Evolutionary conservation across 2,888 invertebrate species (phyloP).

Genomic region (Branchellion lobata): DNA sequence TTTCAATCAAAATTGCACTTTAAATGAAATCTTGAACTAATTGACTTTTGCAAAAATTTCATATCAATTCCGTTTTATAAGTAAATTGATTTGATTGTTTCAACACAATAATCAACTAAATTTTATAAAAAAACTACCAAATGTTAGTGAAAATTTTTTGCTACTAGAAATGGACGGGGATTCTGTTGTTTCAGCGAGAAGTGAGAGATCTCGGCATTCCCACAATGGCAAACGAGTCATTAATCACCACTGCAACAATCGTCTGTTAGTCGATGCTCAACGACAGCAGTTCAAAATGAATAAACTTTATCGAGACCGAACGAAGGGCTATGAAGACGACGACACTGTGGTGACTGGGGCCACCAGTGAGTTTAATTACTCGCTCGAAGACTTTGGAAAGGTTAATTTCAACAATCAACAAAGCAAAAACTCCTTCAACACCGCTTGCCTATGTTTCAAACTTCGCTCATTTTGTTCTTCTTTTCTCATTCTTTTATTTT

Average conservation of each 20-base stretch:
- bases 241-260: constrained; percentile 53
- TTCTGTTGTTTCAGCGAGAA: constrained; percentile 79
- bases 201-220: constrained; percentile 79
- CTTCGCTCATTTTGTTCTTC: constrained; percentile 73
- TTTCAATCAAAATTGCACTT: too few species aligned
- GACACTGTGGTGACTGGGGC: constrained; percentile 95
- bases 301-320: constrained; percentile 44
- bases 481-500: constrained; percentile 76
- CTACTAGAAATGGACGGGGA: constrained; percentile 86
- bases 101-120: too few species aligned
- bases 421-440: constrained; percentile 48
- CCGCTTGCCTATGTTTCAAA: constrained; percentile 52
- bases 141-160: too few species aligned
- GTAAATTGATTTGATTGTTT: too few species aligned
- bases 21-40: too few species aligned
- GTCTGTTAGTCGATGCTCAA: constrained; percentile 52
- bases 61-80: too few species aligned
- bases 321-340: constrained; percentile 79
- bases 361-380: constrained; percentile 91
- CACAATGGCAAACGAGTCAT: constrained; percentile 55
- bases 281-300: constrained; percentile 50
- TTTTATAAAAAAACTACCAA: too few species aligned
- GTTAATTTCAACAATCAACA: constrained; percentile 48
- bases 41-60: too few species aligned
- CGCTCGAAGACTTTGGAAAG: constrained; percentile 74